phyloP scores from a whole-genome alignment of 2,888 invertebrate genomes.

The Incurvaria masculella region DNA sequence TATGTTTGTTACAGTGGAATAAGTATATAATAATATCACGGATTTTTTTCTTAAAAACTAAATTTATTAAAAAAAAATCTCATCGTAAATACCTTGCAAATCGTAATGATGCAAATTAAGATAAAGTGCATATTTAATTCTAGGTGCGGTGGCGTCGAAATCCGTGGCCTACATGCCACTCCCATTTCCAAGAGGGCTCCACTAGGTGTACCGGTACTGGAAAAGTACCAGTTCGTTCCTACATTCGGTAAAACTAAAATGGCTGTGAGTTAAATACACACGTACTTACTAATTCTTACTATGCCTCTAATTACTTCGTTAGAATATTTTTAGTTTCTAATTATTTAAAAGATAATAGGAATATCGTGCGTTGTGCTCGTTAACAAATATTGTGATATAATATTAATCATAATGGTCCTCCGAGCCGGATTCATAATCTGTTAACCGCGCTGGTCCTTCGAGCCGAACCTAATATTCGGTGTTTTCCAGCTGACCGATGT shows the following conservation, averaged over 20 bases:
- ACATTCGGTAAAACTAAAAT: slow-evolving; percentile 47
- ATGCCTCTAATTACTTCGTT: no score
- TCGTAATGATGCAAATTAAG: no score
- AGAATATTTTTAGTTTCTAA: background rate
- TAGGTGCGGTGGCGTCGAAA: slow-evolving; percentile 72
- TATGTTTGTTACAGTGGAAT: no score
- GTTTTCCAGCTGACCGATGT: slow-evolving; percentile 45
- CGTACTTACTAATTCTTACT: no score
- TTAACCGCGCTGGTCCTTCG: background rate
- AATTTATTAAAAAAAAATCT: no score
- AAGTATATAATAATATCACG: no score
- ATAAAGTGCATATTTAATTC: no score
- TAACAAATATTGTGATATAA: no score
- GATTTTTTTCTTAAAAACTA: no score
- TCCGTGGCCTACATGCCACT: slow-evolving; percentile 73
- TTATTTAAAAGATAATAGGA: background rate
- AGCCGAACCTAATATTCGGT: background rate
- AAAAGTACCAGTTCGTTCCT: slow-evolving; percentile 71
- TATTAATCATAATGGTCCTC: no score
- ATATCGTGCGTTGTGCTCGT: background rate
- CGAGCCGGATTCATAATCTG: background rate
- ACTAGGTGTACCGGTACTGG: slow-evolving; percentile 72
- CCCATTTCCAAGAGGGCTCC: slow-evolving; percentile 67
- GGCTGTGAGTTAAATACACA: no score
- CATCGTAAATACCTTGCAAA: no score